Conservation (phyloP, 1,140 invertebrate species). For the Lepidostoma basale region DNA sequence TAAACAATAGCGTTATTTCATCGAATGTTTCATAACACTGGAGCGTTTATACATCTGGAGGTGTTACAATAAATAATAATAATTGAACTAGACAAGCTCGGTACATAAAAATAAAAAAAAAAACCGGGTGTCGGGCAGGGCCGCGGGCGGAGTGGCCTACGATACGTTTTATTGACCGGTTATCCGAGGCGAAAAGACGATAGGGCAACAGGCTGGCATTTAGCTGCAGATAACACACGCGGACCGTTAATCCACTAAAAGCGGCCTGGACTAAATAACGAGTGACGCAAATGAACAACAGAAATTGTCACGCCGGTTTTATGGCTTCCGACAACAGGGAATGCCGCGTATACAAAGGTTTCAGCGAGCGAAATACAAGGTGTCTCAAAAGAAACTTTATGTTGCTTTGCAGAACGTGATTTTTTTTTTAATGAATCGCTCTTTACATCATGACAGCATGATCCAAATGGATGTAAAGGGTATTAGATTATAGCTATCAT, state of each 20-base stretch:
- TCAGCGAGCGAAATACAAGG: no score
- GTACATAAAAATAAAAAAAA: not conserved
- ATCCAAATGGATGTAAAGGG: no score
- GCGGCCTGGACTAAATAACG: slow-evolving; percentile 3
- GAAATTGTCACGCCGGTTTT: slow-evolving; percentile 2
- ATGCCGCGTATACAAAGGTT: not conserved
- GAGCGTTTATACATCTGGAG: not conserved
- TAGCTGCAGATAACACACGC: not conserved
- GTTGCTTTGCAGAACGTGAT: no score
- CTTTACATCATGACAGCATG: no score
- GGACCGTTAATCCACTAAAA: slow-evolving; percentile 3
- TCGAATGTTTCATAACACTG: not conserved
- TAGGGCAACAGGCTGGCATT: not conserved
- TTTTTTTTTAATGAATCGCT: no score
- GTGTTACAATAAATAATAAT: slow-evolving; percentile 12
- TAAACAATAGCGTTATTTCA: no score
- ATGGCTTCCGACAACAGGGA: not conserved
- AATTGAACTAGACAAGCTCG: not conserved
- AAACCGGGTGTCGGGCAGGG: not conserved
- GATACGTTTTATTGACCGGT: not conserved
- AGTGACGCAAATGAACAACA: not conserved
- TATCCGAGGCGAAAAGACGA: not conserved
- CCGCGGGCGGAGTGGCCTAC: not conserved
- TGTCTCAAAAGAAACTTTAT: no score
- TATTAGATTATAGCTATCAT: no score